Base-by-base conservation (phyloP, 2,797 vertebrate genomes). In the Helarctos malayanus region DNA sequence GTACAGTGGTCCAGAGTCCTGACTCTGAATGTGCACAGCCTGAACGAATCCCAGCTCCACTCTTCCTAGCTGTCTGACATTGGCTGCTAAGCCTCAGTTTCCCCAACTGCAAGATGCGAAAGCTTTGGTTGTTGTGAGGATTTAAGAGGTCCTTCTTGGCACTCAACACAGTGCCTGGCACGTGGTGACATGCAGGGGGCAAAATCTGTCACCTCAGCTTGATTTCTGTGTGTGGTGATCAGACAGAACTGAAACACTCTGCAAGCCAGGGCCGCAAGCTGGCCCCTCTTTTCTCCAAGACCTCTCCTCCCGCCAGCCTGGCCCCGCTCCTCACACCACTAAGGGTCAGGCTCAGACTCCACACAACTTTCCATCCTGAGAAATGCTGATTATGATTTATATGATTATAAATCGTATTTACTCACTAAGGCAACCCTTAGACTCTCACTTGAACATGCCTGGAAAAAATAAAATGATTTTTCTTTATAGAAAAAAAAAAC, bases 401-500 rank as follows among this genome's bases (percentile, higher is more conserved):
- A 35, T 68, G n/a, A 68, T 68, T 68, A 38, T 35, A 68, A 68
- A 21, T 38, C 35, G 13, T 15, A 69, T 71, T 79, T 56, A 52
- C 56, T 52, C 13, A 41, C n/a, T 14, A 32, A 59, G 47, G 54
- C 14, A 82, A 73, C 23, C 29, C 54, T 7, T 38, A 73, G 78
- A 83, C 38, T 35, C 54, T 69, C 35, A 35, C 23, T 27, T 41
- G 25, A 5, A 63, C 3, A 45, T 49, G 38, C 32, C 3, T 14
- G 41, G 73, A 71, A 83, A 93, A 93, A 93, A 82, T 18, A 49
- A 61, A 71, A 63, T 54, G 69, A 35, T 29, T 47, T 19, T 94
- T 47, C 47, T 91, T 71, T 56, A 78, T 3, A 57, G 69, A 56
- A 93, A 89, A 91, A 54, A 25, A 54, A 25, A 38, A 49, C 25